Percentiles rank a stretch among this genome's conserved stretches.
Conservation (phyloP, 1,140 invertebrate genomes). For the Asbolus verrucosus region DNA sequence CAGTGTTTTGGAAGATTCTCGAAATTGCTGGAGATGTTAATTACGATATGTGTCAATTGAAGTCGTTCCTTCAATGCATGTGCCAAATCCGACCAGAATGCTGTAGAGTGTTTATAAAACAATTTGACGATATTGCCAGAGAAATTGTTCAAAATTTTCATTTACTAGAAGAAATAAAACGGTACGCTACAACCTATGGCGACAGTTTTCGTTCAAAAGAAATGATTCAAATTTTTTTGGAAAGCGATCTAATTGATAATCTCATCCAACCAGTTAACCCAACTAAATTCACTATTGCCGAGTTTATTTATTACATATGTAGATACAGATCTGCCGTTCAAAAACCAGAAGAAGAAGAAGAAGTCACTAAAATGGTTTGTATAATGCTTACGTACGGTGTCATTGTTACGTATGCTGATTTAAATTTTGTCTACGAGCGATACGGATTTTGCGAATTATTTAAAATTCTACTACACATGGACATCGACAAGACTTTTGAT, state of each 20-base stretch:
- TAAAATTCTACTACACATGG: slow-evolving; percentile 17
- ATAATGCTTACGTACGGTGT: not conserved
- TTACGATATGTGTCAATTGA: too few relatives aligned
- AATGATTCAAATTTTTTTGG: not conserved
- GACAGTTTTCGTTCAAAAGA: not conserved
- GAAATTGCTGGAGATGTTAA: not conserved
- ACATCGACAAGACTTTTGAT: not conserved
- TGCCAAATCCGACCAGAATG: not conserved
- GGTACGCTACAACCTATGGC: too few relatives aligned
- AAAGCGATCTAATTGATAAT: not conserved
- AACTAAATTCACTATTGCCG: too few relatives aligned
- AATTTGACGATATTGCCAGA: not conserved
- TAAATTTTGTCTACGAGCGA: not conserved
- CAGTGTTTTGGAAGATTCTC: not conserved
- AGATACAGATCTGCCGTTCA: not conserved
- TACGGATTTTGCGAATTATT: slow-evolving; percentile 11
- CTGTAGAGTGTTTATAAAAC: not conserved
- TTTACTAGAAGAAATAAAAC: not conserved
- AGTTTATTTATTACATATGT: too few relatives aligned
- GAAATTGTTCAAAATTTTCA: slow-evolving; percentile 9
- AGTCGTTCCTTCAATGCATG: too few relatives aligned
- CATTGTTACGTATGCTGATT: not conserved
- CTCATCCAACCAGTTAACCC: not conserved
- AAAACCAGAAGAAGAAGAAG: slow-evolving; percentile 5
- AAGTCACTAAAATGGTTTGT: slow-evolving; percentile 3